Evolutionary conservation across 2,888 invertebrate species (phyloP).

Genomic region (Meliscaeva auricollis): DNA sequence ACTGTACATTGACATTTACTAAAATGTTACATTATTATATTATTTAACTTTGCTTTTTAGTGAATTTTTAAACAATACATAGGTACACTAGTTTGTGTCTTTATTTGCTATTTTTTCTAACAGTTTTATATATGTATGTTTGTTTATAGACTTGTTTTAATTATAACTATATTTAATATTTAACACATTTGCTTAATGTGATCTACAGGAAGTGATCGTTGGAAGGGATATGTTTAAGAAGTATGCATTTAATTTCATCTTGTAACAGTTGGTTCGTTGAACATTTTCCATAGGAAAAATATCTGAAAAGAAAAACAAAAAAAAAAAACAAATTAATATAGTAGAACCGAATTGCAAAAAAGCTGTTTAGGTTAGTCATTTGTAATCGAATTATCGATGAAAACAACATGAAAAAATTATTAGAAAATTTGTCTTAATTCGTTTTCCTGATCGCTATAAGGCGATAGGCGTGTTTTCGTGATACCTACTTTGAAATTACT

Average conservation of each 20-base stretch:
- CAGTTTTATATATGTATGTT: background rate
- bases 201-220: slow-evolving; percentile 6
- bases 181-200: background rate
- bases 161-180: background rate
- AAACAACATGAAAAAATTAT: no score
- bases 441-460: no score
- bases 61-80: background rate
- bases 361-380: no score
- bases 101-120: slow-evolving; percentile 40
- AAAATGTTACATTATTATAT: background rate
- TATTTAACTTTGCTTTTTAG: background rate
- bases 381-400: no score
- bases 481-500: no score
- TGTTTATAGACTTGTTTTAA: background rate
- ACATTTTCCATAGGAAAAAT: slow-evolving; percentile 73
- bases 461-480: no score
- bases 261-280: slow-evolving; percentile 33
- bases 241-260: background rate
- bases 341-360: no score
- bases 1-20: background rate
- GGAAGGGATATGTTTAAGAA: slow-evolving; percentile 6
- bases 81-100: slow-evolving; percentile 54
- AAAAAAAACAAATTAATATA: background rate
- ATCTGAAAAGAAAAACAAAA: slow-evolving; percentile 61
- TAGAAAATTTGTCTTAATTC: no score